These are phyloP conservation scores for Arrhamphus sclerolepis DNA, from an alignment of 2,797 vertebrate species.

Conservation along the genomic window DNA sequence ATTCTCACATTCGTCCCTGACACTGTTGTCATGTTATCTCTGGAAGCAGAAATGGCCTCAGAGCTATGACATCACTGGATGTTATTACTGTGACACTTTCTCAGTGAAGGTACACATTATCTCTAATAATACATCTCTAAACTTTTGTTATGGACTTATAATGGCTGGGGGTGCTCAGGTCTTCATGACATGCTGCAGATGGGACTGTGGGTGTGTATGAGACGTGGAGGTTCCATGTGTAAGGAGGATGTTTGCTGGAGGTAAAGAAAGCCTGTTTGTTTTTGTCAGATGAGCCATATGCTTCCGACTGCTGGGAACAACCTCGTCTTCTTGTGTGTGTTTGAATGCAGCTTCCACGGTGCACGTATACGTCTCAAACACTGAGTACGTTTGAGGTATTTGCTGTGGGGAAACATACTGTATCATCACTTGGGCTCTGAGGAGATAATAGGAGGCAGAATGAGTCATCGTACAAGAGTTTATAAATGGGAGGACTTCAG, in stretches of 20 bases:
- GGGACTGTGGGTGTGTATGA: slow-evolving; percentile 14
- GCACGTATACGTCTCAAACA: slow-evolving; percentile 6
- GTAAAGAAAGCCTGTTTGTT: slow-evolving; percentile 55
- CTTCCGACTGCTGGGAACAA: slow-evolving; percentile 40
- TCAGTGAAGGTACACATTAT: slow-evolving; percentile 53
- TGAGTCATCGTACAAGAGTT: slow-evolving; percentile 48
- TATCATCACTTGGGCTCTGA: slow-evolving; percentile 43
- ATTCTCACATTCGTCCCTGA: slow-evolving; percentile 17
- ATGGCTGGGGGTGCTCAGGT: slow-evolving; percentile 29
- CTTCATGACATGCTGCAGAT: slow-evolving; percentile 48
- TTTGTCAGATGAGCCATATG: slow-evolving; percentile 46
- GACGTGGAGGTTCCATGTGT: slow-evolving; percentile 7
- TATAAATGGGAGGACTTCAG: slow-evolving; percentile 26
- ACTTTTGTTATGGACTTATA: slow-evolving; percentile 48
- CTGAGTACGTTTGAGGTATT: slow-evolving; percentile 32
- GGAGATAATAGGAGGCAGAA: slow-evolving; percentile 45
- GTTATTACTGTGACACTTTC: slow-evolving; percentile 45
- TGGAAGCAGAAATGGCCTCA: slow-evolving; percentile 38
- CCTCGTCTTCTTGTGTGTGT: slow-evolving; percentile 22
- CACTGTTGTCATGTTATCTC: slow-evolving; percentile 35
- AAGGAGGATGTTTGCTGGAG: slow-evolving; percentile 47
- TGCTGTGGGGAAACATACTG: slow-evolving; percentile 42
- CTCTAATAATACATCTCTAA: slow-evolving; percentile 59
- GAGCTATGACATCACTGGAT: slow-evolving; percentile 36
- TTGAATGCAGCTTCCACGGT: slow-evolving; percentile 13